Evolutionary conservation across 1,140 invertebrate genomes (phyloP), one percentile per base, ranked within the genome.

Genomic region (Aphelenchoides avenae): DNA sequence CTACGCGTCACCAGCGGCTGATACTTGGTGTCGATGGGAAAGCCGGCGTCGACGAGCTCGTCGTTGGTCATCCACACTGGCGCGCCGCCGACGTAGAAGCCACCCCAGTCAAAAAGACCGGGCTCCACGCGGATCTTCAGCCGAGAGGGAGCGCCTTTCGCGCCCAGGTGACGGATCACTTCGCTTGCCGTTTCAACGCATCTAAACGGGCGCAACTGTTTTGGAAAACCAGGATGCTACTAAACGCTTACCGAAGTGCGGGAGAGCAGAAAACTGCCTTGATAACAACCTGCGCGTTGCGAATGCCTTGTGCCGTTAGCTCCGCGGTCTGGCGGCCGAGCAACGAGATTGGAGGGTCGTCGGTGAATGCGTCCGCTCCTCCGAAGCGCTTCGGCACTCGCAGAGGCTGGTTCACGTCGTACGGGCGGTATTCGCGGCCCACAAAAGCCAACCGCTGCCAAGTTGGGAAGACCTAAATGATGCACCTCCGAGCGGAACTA

Each of bases 121-220:
- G 53, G 53, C 39, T 57, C 55, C 15, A 57, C 30, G 36, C 33
- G 22, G 24, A 57, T 57, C 6, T 42, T 37, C n/a, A n/a, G n/a
- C n/a, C n/a, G n/a, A n/a, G n/a, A n/a, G n/a, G n/a, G n/a, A n/a
- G n/a, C n/a, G 7, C 29, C n/a, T 30, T 49, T 27, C 5, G 50
- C 9, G 9, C 53, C 22, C 3, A 52, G n/a, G 7, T 40, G 26
- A 18, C 20, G n/a, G 15, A 27, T 11, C 3, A 55, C 13, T 13
- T 33, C 13, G 15, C 55, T 26, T 5, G 52, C 52, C 6, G 52
- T 55, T 39, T 55, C 52, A 24, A 55, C 29, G 26, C 52, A 55
- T n/a, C 52, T 59, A 24, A 49, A 49, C 37, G 11, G 13, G 39
- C 15, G 50, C 6, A n/a, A 6, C 7, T 18, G 15, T 11, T 20